Conservation (phyloP, 2,797 vertebrate genomes). For the Labeo calbasu region DNA sequence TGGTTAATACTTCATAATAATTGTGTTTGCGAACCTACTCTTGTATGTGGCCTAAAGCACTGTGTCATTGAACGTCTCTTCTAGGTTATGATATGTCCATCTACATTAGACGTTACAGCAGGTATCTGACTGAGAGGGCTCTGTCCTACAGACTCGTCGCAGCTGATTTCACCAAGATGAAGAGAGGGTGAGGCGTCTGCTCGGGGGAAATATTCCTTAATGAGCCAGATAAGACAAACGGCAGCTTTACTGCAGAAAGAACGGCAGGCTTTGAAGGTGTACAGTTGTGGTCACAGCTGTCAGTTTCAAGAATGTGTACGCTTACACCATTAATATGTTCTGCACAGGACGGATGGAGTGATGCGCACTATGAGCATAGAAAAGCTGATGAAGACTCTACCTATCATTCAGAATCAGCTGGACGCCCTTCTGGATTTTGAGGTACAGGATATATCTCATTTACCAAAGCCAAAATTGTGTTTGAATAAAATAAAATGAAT, state of each 20-base stretch:
- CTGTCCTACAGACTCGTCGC: conserved; percentile 92
- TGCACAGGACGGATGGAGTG: conserved; percentile 85
- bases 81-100: conserved; percentile 94
- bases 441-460: conserved; percentile 59
- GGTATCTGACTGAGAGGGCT: conserved; percentile 97
- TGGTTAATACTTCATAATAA: neutral
- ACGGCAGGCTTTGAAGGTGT: neutral
- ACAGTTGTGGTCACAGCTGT: conserved; percentile 10
- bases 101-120: conserved; percentile 96
- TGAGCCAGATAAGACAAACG: conserved; percentile 10
- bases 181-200: conserved; percentile 84
- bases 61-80: conserved; percentile 54
- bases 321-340: conserved; percentile 30
- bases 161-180: conserved; percentile 97
- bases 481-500: neutral
- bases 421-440: conserved; percentile 95
- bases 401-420: conserved; percentile 93
- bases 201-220: conserved; percentile 7
- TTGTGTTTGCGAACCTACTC: neutral
- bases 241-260: conserved; percentile 26
- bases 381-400: conserved; percentile 93
- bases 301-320: neutral
- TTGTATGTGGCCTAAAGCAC: neutral
- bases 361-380: conserved; percentile 95
- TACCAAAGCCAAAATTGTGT: neutral